Evolutionary conservation across 2,888 invertebrate genomes (phyloP), one percentile per base, ranked within the genome.

Genomic region (Sclerodermus sp.): DNA sequence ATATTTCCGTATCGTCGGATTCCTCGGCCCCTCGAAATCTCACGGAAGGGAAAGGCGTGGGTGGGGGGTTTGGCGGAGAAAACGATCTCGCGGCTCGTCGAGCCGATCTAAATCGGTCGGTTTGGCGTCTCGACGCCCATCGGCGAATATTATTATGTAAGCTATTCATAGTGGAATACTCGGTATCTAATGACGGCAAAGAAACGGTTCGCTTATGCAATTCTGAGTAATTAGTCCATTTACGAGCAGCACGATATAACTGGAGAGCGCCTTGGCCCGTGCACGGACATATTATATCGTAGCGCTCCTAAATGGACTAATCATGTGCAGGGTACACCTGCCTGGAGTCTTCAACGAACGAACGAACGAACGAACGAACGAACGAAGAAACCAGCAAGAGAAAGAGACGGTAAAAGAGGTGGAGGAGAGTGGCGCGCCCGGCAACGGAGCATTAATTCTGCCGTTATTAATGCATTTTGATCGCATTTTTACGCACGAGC

Each of bases 391-490:
- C 4, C 4, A 23, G 23, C 23, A 8, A 23, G 23, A 5, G 23
- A 8, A 23, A 8, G 23, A 23, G 12, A n/a, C 6, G 30, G n/a
- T n/a, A 23, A 42, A 29, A n/a, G 42, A 23, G 13, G n/a, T 3
- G 42, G 15, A 42, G 16, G 15, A 38, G 2, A 16, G 46, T 41
- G 42, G 54, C 43, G 52, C 60, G 44, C 44, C 47, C 48, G 36
- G 10, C 42, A 47, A 42, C 51, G 48, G 49, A 58, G 60, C 66
- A 71, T 71, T 66, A 70, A 68, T 68, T 68, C 66, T 60, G 57
- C 60, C 51, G 65, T 66, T 69, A 64, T 69, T 72, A 71, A 70
- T 70, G 71, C 66, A 67, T 67, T 71, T 71, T 71, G 67, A 72
- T 71, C 53, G 58, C 48, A 67, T 65, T 67, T 66, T 65, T 64